A percentile compares a stretch with the other conserved stretches of the same genome.
Conservation (phyloP, 2,797 vertebrate species). For the Pogoniulus pusillus region DNA sequence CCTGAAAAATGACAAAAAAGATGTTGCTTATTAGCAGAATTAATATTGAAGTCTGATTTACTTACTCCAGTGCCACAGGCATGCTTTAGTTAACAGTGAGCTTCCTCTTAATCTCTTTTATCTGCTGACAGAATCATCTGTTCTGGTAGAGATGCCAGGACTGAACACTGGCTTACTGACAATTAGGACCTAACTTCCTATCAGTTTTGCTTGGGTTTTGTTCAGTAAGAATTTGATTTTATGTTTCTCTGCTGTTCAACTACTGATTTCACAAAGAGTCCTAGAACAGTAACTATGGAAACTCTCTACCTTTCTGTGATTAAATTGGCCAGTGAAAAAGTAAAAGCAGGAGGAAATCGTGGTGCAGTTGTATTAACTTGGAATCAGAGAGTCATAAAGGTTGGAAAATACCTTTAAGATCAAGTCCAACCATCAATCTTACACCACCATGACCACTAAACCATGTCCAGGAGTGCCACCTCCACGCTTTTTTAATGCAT, state of each 20-base stretch:
- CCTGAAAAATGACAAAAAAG: neutral
- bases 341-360: neutral
- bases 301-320: neutral
- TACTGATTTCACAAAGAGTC: neutral
- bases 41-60: neutral
- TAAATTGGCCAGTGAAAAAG: neutral
- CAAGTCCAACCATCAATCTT: no score
- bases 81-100: neutral
- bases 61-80: neutral
- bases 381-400: no score
- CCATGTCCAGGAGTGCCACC: no score
- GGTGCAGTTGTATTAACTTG: neutral
- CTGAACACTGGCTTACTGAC: neutral
- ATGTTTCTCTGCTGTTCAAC: neutral
- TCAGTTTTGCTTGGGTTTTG: neutral
- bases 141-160: neutral
- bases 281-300: neutral
- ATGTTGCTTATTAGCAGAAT: neutral
- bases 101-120: neutral
- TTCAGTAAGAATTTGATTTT: neutral
- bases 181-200: neutral
- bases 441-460: no score
- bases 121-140: neutral
- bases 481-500: no score
- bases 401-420: no score